Percentiles rank a stretch among this genome's conserved stretches.
Conservation (phyloP, 2,113 vertebrate genomes). For the Charina bottae region DNA sequence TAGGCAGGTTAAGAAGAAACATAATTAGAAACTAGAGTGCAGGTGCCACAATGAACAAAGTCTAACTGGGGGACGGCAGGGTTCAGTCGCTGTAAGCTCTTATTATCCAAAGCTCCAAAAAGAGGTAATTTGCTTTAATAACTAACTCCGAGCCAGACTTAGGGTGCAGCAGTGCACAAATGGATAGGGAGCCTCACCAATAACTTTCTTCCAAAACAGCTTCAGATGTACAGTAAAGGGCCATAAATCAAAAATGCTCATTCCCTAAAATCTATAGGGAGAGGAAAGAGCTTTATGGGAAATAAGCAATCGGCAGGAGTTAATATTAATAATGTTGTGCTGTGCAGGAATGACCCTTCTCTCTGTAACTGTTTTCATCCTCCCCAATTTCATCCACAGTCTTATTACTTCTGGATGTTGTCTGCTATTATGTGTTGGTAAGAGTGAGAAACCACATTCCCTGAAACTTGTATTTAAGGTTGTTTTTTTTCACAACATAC, state of each 20-base stretch:
- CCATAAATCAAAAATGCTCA: neutral
- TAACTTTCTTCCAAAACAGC: neutral
- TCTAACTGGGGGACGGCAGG: neutral
- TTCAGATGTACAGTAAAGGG: neutral
- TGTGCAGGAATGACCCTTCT: neutral
- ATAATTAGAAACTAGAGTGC: neutral
- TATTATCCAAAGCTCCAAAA: neutral
- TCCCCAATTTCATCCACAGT: neutral
- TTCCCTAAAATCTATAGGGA: neutral
- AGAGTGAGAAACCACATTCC: neutral
- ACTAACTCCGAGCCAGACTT: neutral
- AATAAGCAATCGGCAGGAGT: neutral
- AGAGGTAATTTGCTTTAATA: neutral
- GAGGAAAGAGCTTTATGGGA: neutral
- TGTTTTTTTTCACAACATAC: neutral
- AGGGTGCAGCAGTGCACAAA: neutral
- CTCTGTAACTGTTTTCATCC: neutral
- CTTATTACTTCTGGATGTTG: neutral
- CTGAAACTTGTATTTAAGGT: neutral
- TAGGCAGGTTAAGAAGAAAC: neutral
- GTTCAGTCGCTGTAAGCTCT: neutral
- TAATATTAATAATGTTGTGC: neutral
- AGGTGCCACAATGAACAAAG: neutral
- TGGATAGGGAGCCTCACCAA: neutral
- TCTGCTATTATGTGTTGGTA: neutral